Percentiles rank a stretch among this genome's conserved stretches.
Evolutionary conservation across 2,113 vertebrate species (phyloP).

Genomic region (Poicephalus gulielmi): DNA sequence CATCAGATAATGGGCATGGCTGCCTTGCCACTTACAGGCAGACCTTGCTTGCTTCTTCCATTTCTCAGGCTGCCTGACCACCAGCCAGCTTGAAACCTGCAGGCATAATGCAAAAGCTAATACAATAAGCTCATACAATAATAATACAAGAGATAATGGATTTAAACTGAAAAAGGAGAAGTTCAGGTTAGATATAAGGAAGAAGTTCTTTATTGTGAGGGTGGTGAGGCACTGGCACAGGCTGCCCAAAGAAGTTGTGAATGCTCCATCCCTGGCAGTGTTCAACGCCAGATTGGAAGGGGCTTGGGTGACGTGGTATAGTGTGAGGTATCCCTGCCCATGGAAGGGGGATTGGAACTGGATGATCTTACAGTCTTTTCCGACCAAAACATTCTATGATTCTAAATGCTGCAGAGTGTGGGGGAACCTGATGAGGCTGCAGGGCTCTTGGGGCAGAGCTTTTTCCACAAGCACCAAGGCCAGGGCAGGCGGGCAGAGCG

Average conservation of each 20-base stretch:
- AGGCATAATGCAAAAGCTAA: not conserved
- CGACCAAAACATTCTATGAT: not conserved
- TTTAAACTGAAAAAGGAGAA: not conserved
- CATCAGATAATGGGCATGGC: rapidly evolving
- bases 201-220: not conserved
- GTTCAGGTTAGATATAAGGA: not conserved
- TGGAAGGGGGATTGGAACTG: not conserved
- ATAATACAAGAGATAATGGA: not conserved
- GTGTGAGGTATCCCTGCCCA: not conserved
- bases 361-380: not conserved
- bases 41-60: not conserved
- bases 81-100: not conserved
- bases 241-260: not conserved
- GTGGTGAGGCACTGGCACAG: not conserved
- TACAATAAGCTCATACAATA: not conserved
- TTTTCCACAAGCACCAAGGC: rapidly evolving
- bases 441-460: rapidly evolving
- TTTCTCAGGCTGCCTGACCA: not conserved
- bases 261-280: not conserved
- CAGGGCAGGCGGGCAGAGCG: not conserved
- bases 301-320: not conserved
- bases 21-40: not conserved
- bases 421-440: not conserved
- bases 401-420: not conserved
- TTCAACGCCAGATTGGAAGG: not conserved